A percentile compares a stretch with the other conserved stretches of the same genome.
phyloP scores from a whole-genome alignment of 1,140 invertebrate genomes.

The Sitophilus oryzae region DNA sequence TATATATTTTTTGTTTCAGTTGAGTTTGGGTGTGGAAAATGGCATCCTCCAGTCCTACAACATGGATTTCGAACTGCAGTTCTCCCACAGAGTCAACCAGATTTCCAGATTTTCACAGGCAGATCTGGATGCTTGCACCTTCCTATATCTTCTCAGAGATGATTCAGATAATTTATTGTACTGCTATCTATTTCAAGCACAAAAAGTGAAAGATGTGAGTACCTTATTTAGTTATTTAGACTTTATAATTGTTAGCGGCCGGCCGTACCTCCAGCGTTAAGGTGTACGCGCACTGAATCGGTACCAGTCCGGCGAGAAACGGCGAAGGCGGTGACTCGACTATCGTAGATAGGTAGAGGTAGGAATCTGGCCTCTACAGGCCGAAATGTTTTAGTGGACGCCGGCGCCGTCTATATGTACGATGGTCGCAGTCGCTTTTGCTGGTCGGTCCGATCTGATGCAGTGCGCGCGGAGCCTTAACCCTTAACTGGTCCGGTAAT shows the following conservation, averaged over 20 bases:
- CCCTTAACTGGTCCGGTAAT: too few relatives aligned
- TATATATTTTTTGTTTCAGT: constrained; percentile 47
- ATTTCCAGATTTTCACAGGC: constrained; percentile 54
- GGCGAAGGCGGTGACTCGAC: too few relatives aligned
- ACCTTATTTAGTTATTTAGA: constrained; percentile 1
- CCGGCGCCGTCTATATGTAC: too few relatives aligned
- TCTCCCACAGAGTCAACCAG: constrained; percentile 55
- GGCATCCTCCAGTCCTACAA: constrained; percentile 57
- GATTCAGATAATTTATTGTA: constrained; percentile 56
- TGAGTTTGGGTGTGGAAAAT: constrained; percentile 58
- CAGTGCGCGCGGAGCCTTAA: too few relatives aligned
- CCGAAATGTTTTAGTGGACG: too few relatives aligned
- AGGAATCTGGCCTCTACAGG: too few relatives aligned
- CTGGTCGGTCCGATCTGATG: too few relatives aligned
- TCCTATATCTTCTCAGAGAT: constrained; percentile 59
- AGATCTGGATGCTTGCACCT: constrained; percentile 48
- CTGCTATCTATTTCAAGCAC: constrained; percentile 58
- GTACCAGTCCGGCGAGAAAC: too few relatives aligned
- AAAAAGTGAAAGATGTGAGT: constrained; percentile 57
- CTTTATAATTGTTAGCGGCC: background rate
- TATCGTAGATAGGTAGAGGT: too few relatives aligned
- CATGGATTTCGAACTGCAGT: constrained; percentile 57
- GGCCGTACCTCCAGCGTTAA: too few relatives aligned
- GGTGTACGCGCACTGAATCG: too few relatives aligned
- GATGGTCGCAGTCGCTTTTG: too few relatives aligned